Base-by-base conservation (phyloP, 2,888 invertebrate genomes). In the Clanis bilineata region DNA sequence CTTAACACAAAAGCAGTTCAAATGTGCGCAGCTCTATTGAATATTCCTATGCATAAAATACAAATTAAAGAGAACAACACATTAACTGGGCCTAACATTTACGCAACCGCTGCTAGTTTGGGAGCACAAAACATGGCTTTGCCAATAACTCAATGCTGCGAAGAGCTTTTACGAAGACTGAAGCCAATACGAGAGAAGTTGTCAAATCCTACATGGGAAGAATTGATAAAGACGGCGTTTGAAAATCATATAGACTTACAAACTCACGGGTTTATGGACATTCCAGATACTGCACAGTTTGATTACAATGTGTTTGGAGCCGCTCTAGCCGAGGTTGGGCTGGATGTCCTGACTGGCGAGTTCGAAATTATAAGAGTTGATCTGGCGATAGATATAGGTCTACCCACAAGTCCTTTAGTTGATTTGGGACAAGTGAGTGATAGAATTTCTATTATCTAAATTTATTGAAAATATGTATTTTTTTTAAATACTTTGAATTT, bases 301-400 rank as follows among this genome's bases (percentile, higher is more conserved):
- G 12, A 22, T 2, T 45, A 45, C 22, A 62, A 73, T 38, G 65
- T 94, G 22, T 94, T 93, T 74, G 95, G 94, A 1, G 87, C 93
- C 0, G 84, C 93, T 3, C 85, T 94, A 10, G 83, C 93, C n/a
- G 96, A 96, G 86, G 94, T 95, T 0, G 95, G 95, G 80, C 76
- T 96, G 0, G 96, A 96, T 79, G 77, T 95, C 6, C 77, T 96
- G 56, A 96, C 96, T 0, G 96, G 96, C 9, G 94, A 95, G 72
- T 89, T 90, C 61, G 84, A 94, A 68, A 79, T 94, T n/a, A 72
- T 77, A 0, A 84, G 95, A 64, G 94, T 94, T 0, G 95, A 95
- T 76, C 73, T 95, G 55, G 69, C 94, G 43, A 94, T 95, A 80
- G 95, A 95, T 74, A 91, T 92, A 2, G 95, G 95, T 0, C 81